Conservation (phyloP, 2,113 vertebrate species). For the Peromyscus californicus region DNA sequence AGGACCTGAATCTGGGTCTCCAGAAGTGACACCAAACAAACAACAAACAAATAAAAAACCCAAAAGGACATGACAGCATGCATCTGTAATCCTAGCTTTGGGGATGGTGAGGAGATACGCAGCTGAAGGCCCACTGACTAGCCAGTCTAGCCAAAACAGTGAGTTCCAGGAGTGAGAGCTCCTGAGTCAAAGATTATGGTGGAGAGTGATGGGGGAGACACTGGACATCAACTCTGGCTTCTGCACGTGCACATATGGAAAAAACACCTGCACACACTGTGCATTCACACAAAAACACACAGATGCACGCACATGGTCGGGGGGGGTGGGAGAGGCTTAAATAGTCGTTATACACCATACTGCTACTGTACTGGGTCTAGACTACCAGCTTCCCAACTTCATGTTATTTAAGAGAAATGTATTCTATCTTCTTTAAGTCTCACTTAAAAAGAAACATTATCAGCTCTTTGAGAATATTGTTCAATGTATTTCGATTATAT, state of each 20-base stretch:
- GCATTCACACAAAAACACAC: background rate
- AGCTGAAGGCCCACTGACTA: background rate
- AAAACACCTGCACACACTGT: background rate
- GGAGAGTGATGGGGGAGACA: background rate
- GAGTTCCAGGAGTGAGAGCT: background rate
- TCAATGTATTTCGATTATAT: background rate
- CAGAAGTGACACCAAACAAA: background rate
- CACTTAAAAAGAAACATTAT: background rate
- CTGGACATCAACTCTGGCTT: too few species aligned
- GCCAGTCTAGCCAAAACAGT: background rate
- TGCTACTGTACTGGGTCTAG: background rate
- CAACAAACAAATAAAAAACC: background rate
- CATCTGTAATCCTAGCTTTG: background rate
- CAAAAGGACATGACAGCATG: background rate
- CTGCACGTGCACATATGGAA: background rate
- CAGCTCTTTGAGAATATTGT: background rate
- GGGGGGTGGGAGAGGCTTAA: background rate
- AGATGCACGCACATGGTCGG: background rate
- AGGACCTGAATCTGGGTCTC: background rate
- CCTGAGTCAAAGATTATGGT: too few species aligned
- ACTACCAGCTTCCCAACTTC: slow-evolving; percentile 1
- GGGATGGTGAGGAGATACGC: background rate
- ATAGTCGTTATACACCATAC: background rate
- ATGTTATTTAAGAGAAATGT: background rate
- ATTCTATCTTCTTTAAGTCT: slow-evolving; percentile 9